Base-by-base conservation (phyloP, 2,888 invertebrate genomes). In the Leucophora obtusa region DNA sequence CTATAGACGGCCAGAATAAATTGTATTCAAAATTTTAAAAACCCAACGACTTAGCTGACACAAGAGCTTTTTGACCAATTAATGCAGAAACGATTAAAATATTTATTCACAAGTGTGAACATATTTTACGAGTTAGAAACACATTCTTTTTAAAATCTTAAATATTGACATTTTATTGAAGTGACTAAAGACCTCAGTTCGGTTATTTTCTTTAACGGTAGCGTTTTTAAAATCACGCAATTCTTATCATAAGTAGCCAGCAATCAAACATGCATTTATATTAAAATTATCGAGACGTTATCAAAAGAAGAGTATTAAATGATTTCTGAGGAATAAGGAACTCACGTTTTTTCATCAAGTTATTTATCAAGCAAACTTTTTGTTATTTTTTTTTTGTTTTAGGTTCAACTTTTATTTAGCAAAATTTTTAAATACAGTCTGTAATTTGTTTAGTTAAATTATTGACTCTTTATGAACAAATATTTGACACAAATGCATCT, bases 221-320 rank as follows among this genome's bases (percentile, higher is more conserved):
- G 66, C 35, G 54, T 62, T 68, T 17, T 14, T 2, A 28, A 33
- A 21, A 17, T 50, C 80, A 80, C 76, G 68, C 63, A 76, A 59
- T 69, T 72, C 58, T 80, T 80, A 80, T 80, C 80, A 53, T 51
- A 59, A 76, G 58, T 68, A 51, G 33, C 15, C 24, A 33, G 17
- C 60, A 80, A 71, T 75, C 11, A 72, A 63, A 72, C 33, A 14
- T 62, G 62, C 18, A 63, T 69, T 73, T 70, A 5, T 24, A 60
- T 33, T 17, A 4, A 54, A 60, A 50, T 35, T 68, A 21, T 10
- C 53, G n/a, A 58, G 15, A 9, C 21, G 38, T 63, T 76, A 56
- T 58, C 38, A 24, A 11, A 28, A 38, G 11, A 38, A 11, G 15
- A 47, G 54, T 10, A 38, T 58, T 21, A 28, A 24, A 56, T 24